Evolutionary conservation across 2,113 vertebrate species (phyloP).

Genomic region (Ahaetulla prasina): DNA sequence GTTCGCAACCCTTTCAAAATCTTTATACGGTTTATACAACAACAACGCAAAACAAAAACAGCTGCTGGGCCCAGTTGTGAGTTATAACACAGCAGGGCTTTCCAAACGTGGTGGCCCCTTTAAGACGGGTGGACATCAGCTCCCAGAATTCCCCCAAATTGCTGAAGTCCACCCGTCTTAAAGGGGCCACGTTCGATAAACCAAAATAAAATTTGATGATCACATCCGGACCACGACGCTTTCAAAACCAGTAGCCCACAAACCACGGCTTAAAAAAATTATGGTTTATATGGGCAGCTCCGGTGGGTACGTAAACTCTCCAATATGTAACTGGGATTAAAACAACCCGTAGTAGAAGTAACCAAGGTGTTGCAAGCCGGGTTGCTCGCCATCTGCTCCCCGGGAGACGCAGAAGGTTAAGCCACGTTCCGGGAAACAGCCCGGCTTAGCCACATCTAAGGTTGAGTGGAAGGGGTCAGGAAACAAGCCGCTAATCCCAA

Average conservation of each 20-base stretch:
- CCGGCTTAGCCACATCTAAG: neutral
- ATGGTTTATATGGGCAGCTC: neutral
- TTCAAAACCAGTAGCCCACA: neutral
- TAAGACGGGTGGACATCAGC: neutral
- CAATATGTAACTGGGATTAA: neutral
- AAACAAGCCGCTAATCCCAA: neutral
- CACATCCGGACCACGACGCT: accelerated
- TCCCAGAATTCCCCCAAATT: neutral
- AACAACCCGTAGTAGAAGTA: neutral
- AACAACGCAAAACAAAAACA: no score
- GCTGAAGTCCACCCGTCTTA: no score
- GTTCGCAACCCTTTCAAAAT: no score
- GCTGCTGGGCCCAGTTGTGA: no score
- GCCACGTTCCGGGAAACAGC: neutral
- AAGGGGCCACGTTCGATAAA: neutral
- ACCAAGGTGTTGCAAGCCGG: neutral
- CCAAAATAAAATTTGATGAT: no score
- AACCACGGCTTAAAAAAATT: neutral
- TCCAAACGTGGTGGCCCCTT: neutral
- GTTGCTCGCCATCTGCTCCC: neutral
- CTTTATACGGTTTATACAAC: no score
- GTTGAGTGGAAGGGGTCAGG: neutral
- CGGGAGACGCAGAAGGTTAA: neutral
- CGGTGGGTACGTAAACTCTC: neutral
- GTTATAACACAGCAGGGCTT: neutral